Evolutionary conservation across 2,113 vertebrate genomes (phyloP).

Genomic region (Hemichromis elongatus): DNA sequence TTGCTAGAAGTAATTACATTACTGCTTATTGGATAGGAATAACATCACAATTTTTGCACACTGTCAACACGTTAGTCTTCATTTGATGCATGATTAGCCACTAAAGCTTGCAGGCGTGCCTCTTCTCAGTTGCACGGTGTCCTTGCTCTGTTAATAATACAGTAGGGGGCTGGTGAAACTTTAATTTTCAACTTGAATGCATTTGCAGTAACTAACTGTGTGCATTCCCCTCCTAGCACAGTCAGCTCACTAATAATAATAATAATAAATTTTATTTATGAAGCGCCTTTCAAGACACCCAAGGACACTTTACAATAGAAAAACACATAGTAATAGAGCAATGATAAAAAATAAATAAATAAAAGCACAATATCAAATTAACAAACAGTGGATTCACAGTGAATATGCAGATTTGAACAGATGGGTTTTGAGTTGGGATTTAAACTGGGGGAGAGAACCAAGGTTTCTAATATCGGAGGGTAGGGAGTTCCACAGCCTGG

Average conservation of each 20-base stretch:
- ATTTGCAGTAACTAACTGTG: slow-evolving; percentile 23
- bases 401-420: too few species aligned
- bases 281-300: too few species aligned
- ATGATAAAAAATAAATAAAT: too few species aligned
- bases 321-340: too few species aligned
- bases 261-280: too few species aligned
- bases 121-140: not conserved
- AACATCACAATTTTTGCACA: not conserved
- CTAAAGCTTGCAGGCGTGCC: not conserved
- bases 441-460: too few species aligned
- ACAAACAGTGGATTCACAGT: too few species aligned
- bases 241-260: slow-evolving; percentile 15
- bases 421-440: too few species aligned
- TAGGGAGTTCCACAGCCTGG: too few species aligned
- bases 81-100: slow-evolving; percentile 18
- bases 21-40: not conserved
- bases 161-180: slow-evolving; percentile 17
- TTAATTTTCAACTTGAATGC: slow-evolving; percentile 58
- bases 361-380: too few species aligned
- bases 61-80: not conserved
- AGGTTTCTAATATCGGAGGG: too few species aligned
- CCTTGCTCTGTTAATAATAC: slow-evolving; percentile 54
- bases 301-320: too few species aligned
- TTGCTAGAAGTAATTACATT: not conserved
- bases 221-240: slow-evolving; percentile 15